phyloP scores from a whole-genome alignment of 2,888 invertebrate genomes.

The Steromphala cineraria region DNA sequence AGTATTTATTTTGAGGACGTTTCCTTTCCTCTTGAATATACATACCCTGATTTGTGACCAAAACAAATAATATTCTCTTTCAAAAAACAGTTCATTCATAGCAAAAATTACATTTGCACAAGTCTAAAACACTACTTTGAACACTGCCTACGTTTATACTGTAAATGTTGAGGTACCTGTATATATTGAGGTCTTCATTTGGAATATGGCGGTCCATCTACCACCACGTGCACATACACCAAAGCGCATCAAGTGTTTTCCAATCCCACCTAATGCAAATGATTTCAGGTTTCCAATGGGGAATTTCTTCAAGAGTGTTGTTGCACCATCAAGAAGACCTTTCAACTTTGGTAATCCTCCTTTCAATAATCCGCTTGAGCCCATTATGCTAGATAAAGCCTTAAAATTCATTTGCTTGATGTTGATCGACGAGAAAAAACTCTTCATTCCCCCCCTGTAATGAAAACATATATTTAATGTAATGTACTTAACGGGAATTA shows the following conservation, averaged over 20 bases:
- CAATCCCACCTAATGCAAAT: conserved; percentile 18
- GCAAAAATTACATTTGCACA: no score
- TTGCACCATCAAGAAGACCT: not conserved
- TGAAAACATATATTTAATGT: not conserved
- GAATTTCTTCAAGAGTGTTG: not conserved
- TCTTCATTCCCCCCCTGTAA: conserved; percentile 12
- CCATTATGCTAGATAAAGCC: not conserved
- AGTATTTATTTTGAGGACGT: no score
- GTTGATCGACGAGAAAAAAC: not conserved
- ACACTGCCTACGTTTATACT: not conserved
- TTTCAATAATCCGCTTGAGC: not conserved
- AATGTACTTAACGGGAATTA: no score
- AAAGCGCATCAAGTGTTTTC: conserved; percentile 4
- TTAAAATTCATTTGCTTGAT: conserved; percentile 10
- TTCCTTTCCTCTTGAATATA: no score
- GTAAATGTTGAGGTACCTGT: not conserved
- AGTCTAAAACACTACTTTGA: no score
- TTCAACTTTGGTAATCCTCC: not conserved
- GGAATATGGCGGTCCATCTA: not conserved
- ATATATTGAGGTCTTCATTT: not conserved
- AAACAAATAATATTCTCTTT: no score
- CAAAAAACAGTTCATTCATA: no score
- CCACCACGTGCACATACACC: not conserved
- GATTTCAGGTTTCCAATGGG: conserved; percentile 4
- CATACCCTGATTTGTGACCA: no score